phyloP scores from a whole-genome alignment of 2,113 vertebrate genomes.

The Pampusana beccarii region DNA sequence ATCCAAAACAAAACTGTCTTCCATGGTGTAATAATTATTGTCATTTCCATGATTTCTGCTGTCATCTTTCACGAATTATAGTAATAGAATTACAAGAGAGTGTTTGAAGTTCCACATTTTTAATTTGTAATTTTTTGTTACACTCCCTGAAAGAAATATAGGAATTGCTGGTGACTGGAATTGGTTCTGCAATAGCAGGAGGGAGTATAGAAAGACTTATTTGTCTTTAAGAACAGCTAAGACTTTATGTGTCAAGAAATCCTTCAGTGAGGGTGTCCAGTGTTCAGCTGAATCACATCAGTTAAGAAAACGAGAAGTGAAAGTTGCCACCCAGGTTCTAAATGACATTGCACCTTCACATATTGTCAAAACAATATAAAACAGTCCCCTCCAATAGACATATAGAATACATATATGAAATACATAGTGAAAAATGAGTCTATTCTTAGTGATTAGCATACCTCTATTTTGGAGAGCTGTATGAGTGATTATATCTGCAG shows the following conservation, averaged over 20 bases:
- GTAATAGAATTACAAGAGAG: slow-evolving; percentile 8
- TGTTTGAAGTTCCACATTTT: neutral
- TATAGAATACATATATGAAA: neutral
- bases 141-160: neutral
- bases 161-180: neutral
- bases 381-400: neutral
- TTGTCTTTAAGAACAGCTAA: neutral
- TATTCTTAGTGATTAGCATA: neutral
- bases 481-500: neutral
- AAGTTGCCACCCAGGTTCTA: slow-evolving; percentile 21
- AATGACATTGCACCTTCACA: neutral
- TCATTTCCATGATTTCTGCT: neutral
- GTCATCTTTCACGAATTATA: neutral
- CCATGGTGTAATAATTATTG: neutral
- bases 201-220: neutral
- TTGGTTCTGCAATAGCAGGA: neutral
- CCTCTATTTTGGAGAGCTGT: neutral
- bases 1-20: slow-evolving; percentile 12
- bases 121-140: slow-evolving; percentile 16
- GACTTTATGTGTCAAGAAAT: neutral
- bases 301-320: slow-evolving; percentile 31
- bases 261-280: neutral
- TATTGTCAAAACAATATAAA: neutral
- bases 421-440: neutral
- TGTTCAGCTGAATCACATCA: neutral